Evolutionary conservation across 2,797 vertebrate genomes (phyloP), one percentile per base, ranked within the genome.

Genomic region (Melanotaenia maccullochi): DNA sequence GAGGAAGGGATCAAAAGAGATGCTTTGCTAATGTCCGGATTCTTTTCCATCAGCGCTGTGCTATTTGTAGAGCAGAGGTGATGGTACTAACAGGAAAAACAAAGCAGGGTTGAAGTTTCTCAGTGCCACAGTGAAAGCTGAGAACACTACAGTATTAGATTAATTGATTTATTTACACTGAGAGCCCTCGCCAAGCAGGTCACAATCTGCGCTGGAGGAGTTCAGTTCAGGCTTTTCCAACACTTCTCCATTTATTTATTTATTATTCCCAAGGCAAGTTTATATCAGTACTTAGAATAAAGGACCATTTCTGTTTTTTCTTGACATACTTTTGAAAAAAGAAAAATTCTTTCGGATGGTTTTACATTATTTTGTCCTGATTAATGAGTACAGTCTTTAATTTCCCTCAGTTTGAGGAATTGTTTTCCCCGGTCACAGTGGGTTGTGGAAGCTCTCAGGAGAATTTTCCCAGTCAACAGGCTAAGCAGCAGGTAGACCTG

Each of bases 401-500:
- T 84, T 9, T 78, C 79, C 83, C 77, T 83, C 86, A 93, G 89
- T 79, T 71, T 80, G 85, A 85, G 81, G 82, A 89, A 20, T 79
- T 74, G 13, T 77, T 86, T 65, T 82, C 64, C 32, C 72, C 73
- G 7, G 54, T 81, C 70, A 83, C 33, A 81, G 69, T 20, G 75
- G 79, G 89, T 73, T 84, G 66, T 88, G 85, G 90, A 78, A 79
- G 75, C 61, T 82, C 81, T 22, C 82, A 63, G 83, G 85, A 89
- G 70, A 80, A 13, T 82, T 66, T 80, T 33, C 69, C 82, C 69
- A 18, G 47, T 81, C 83, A 71, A 25, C 77, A 85, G 76, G 62
- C 80, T 66, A 75, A 83, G 77, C 59, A 86, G 86, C 73, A 86
- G 93, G 92, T 94, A 94, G 87, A 80, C 30, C 33, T 24, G 65